phyloP scores from a whole-genome alignment of 2,797 vertebrate genomes.

The Galagoides demidoff region DNA sequence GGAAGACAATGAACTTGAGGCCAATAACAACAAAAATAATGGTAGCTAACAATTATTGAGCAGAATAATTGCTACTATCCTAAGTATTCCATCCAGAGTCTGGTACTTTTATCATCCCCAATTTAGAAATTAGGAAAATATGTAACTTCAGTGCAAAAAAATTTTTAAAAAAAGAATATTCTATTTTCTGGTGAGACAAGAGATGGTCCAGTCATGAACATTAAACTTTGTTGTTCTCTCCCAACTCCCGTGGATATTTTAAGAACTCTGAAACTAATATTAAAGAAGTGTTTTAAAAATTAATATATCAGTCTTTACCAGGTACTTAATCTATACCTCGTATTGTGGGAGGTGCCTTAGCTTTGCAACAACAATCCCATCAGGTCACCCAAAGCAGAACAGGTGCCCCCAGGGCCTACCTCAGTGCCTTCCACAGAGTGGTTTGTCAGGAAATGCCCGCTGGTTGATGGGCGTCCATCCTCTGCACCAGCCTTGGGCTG shows the following conservation, averaged over 20 bases:
- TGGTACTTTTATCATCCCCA: background rate
- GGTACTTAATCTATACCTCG: background rate
- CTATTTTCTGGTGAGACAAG: constrained; percentile 27
- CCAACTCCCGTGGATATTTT: background rate
- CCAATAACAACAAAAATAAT: background rate
- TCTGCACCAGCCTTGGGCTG: background rate
- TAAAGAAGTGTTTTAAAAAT: background rate
- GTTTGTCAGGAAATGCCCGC: background rate
- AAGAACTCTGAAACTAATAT: background rate
- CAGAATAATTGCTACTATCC: background rate
- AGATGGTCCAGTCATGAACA: background rate
- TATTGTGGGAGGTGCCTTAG: background rate
- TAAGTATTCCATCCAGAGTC: background rate
- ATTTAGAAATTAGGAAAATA: constrained; percentile 14
- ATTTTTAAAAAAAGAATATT: background rate
- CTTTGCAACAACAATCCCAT: background rate
- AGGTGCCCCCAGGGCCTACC: background rate
- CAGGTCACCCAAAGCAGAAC: background rate
- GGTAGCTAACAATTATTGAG: background rate
- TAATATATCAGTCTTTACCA: background rate
- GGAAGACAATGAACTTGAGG: background rate
- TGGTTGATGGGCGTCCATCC: background rate
- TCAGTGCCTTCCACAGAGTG: background rate
- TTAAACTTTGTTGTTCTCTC: background rate
- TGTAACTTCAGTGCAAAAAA: background rate